Conservation (phyloP, 2,113 vertebrate species). For the Mustela lutreola region DNA sequence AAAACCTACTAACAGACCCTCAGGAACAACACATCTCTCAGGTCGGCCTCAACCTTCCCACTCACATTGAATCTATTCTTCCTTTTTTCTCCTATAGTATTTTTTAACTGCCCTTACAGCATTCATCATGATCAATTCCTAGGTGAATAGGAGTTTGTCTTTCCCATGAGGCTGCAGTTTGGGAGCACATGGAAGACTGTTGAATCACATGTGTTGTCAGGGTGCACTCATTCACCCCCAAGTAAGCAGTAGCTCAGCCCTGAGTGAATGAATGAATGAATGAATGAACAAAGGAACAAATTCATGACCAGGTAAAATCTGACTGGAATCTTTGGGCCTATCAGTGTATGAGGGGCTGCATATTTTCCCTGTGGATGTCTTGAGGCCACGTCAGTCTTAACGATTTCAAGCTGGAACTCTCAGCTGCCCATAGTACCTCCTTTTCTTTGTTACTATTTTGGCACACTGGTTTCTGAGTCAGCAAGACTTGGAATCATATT, state of each 20-base stretch:
- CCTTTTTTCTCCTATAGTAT: not conserved
- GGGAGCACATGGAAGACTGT: not conserved
- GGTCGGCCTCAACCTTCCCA: not conserved
- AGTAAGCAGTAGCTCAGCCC: not conserved
- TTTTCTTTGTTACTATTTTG: conserved; percentile 9
- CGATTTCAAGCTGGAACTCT: not conserved
- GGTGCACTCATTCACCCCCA: not conserved
- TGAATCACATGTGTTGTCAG: not conserved
- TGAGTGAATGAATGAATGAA: not conserved
- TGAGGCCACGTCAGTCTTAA: not conserved
- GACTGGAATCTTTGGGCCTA: not conserved
- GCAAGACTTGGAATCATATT: not conserved
- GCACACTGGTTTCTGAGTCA: not conserved
- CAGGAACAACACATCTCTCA: not conserved
- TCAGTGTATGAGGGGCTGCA: not conserved
- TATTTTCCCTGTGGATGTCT: not conserved
- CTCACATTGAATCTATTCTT: not conserved
- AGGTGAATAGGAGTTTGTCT: not conserved
- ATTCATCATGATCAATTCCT: not conserved
- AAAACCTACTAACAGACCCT: not conserved
- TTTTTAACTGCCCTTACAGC: not conserved
- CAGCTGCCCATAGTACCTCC: not conserved
- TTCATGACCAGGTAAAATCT: not conserved
- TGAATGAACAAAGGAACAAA: not conserved
- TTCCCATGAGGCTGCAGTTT: not conserved